Evolutionary conservation across 2,888 invertebrate species (phyloP).

Genomic region (Acleris laterana): DNA sequence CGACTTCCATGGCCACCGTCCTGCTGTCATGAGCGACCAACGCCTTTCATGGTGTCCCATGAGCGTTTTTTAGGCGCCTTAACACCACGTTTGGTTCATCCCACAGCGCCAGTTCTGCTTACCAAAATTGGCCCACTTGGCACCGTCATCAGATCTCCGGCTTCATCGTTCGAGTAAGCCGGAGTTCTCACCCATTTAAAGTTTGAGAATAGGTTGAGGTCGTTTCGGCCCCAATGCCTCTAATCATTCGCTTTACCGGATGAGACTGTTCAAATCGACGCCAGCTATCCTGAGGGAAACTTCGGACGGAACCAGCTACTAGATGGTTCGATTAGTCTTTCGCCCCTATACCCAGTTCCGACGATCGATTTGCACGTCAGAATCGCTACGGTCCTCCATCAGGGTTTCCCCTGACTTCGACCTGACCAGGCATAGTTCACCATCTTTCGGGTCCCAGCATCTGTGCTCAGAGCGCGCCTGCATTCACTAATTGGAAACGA

Average conservation of each 20-base stretch:
- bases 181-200: too few species aligned
- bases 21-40: conserved; percentile 87
- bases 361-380: conserved; percentile 93
- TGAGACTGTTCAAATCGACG: conserved; percentile 59
- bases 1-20: conserved; percentile 91
- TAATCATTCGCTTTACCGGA: too few species aligned
- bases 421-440: too few species aligned
- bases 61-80: conserved; percentile 87
- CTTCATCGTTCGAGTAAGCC: too few species aligned
- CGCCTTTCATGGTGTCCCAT: conserved; percentile 69
- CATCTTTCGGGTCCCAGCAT: too few species aligned
- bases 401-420: too few species aligned
- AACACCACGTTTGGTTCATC: conserved; percentile 90
- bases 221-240: too few species aligned
- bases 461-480: too few species aligned
- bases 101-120: conserved; percentile 89
- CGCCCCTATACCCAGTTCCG: conserved; percentile 89
- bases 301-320: conserved; percentile 91
- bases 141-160: conserved; percentile 70
- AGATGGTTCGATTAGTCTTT: conserved; percentile 90
- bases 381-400: too few species aligned
- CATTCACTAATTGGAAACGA: too few species aligned
- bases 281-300: conserved; percentile 90
- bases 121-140: too few species aligned
- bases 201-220: too few species aligned